Base-by-base conservation (phyloP, 2,888 invertebrate species). In the Polymixis lichenea region DNA sequence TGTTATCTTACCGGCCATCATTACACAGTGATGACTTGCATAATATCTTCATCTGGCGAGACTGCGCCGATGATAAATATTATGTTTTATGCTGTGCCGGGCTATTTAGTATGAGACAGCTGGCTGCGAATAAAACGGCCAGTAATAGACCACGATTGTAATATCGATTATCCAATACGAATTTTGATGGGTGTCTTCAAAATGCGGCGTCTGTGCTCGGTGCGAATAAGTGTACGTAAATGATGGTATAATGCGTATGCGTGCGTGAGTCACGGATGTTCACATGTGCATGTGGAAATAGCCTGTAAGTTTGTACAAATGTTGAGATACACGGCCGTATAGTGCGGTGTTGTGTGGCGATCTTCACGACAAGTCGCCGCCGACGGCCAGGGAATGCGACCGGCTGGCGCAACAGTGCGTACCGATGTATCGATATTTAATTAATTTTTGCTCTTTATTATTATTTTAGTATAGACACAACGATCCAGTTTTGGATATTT, bases 261-360 rank as follows among this genome's bases (percentile, higher is more conserved):
- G 92, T 94, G 93, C 95, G 95, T 96, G 96, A 96, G 93, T 96
- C 96, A 96, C 94, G 93, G 93, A 90, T 90, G 91, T 87, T 92
- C 94, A 94, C 94, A 95, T 95, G 95, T 94, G 95, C 93, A 93
- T 92, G 94, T 95, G 93, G 95, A 95, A 95, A 95, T 95, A 95
- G 94, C 93, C 92, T 91, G 92, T 90, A 91, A 93, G 92, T 93
- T 92, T 92, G 92, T 94, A 94, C 95, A 94, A 95, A 94, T 94
- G 95, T 94, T 93, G 91, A 89, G 93, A 91, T 92, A 91, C 89
- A 88, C 86, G 87, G 80, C 88, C 88, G 91, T 89, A 89, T 89
- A 90, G 87, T 88, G 86, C 83, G 83, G 87, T 87, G 87, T 90
- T 91, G 93, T 91, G 91, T 89, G 90, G 92, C 91, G 91, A 92